Evolutionary conservation across 2,888 invertebrate species (phyloP).

Genomic region (Mythimna loreyi): DNA sequence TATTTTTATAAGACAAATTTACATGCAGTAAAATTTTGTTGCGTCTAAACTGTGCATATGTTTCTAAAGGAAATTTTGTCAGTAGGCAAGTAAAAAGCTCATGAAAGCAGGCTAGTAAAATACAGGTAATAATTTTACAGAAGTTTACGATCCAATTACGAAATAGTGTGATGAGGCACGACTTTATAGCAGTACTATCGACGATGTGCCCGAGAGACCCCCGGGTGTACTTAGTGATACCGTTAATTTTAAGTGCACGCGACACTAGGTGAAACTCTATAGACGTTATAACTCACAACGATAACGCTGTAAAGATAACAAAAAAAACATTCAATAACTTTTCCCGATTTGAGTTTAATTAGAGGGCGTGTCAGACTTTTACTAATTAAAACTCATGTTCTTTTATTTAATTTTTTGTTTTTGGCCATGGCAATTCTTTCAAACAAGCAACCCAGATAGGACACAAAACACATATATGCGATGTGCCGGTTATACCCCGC

Average conservation of each 20-base stretch:
- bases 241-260: constrained; percentile 63
- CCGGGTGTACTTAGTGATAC: constrained; percentile 56
- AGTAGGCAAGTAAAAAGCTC: constrained; percentile 72
- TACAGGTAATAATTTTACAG: constrained; percentile 74
- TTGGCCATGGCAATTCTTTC: too few species aligned
- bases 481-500: too few species aligned
- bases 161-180: constrained; percentile 77
- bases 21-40: constrained; percentile 62
- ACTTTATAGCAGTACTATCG: constrained; percentile 74
- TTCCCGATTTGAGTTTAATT: too few species aligned
- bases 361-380: too few species aligned
- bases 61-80: constrained; percentile 67
- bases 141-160: constrained; percentile 79
- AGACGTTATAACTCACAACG: constrained; percentile 53
- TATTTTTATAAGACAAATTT: constrained; percentile 54
- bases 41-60: constrained; percentile 40
- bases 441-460: too few species aligned
- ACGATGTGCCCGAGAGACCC: constrained; percentile 65
- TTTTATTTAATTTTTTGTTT: too few species aligned
- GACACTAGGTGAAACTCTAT: constrained; percentile 46
- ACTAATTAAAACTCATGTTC: too few species aligned
- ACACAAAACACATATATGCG: constrained; percentile 10
- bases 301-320: constrained; percentile 58
- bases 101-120: constrained; percentile 72
- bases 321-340: too few species aligned